Conservation (phyloP, 92 coral and sea anemone genomes). For the Palythoa caribaeorum region DNA sequence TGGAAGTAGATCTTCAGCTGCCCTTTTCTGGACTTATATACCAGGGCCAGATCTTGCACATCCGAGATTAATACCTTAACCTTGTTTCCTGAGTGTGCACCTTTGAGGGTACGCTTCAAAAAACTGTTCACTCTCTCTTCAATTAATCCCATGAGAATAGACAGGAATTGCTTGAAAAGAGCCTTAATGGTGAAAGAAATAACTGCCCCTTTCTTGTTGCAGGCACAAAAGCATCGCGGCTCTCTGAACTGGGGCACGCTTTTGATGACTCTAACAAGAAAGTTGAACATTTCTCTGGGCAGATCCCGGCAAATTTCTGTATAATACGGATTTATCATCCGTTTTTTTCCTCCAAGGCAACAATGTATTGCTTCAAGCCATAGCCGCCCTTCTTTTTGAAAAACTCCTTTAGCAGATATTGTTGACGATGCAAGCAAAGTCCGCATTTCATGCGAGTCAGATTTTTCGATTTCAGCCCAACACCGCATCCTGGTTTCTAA, state of each 20-base stretch:
- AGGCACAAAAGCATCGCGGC: not conserved
- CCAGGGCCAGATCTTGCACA: not conserved
- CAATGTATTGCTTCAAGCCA: not conserved
- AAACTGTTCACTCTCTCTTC: not conserved
- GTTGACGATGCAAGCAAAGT: not conserved
- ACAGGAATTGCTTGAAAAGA: not conserved
- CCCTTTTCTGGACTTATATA: not conserved
- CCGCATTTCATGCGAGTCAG: not conserved
- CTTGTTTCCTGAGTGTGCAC: constrained; percentile 8
- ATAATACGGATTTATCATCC: not conserved
- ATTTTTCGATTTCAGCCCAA: no score
- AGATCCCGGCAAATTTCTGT: not conserved
- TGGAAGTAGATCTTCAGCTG: not conserved
- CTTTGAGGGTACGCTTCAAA: constrained; percentile 1
- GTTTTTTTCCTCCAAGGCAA: not conserved
- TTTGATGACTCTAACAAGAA: not conserved
- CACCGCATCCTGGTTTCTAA: no score
- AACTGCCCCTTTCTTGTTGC: constrained; percentile 1
- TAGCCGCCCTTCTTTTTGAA: constrained; percentile 12
- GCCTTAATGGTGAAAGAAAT: not conserved
- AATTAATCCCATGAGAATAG: not conserved
- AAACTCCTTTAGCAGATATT: constrained; percentile 38
- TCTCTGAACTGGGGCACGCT: constrained; percentile 7
- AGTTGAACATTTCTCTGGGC: not conserved
- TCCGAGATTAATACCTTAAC: not conserved